A percentile compares a stretch with the other conserved stretches of the same genome.
phyloP scores from a whole-genome alignment of 1,140 invertebrate genomes.

The Reticulitermes speratus region DNA sequence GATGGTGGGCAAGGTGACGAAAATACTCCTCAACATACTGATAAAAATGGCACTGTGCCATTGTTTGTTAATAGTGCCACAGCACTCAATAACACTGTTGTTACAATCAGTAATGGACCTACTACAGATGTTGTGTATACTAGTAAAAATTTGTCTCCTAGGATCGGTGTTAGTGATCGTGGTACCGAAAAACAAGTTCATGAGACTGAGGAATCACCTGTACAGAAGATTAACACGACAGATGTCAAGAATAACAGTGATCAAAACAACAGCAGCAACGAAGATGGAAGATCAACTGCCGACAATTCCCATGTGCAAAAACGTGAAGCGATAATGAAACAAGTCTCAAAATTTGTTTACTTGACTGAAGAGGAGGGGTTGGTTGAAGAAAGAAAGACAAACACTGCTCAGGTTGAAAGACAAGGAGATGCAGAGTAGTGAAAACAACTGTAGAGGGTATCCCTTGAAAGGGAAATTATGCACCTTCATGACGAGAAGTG shows the following conservation, averaged over 20 bases:
- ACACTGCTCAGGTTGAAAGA: neutral
- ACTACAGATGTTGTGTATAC: slow-evolving; percentile 21
- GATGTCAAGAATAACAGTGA: slow-evolving; percentile 11
- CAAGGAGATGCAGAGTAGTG: neutral
- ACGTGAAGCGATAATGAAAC: slow-evolving; percentile 25
- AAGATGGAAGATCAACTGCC: slow-evolving; percentile 6
- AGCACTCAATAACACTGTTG: slow-evolving; percentile 3
- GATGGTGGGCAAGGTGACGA: neutral
- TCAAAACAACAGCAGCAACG: slow-evolving; percentile 11
- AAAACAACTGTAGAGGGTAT: neutral
- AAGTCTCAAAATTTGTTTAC: neutral
- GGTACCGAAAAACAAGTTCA: slow-evolving; percentile 3
- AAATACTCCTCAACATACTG: neutral
- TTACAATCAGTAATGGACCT: slow-evolving; percentile 24
- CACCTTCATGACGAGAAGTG: neutral
- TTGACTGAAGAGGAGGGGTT: slow-evolving; percentile 4
- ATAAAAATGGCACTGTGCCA: slow-evolving; percentile 1
- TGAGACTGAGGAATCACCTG: slow-evolving; percentile 20
- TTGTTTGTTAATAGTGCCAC: slow-evolving; percentile 18
- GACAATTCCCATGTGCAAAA: neutral
- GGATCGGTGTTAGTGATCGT: slow-evolving; percentile 20
- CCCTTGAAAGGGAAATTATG: neutral
- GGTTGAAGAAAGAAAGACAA: no score
- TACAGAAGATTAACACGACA: slow-evolving; percentile 20
- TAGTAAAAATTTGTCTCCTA: slow-evolving; percentile 15